Base-by-base conservation (phyloP, 2,113 vertebrate genomes). In the Riparia riparia region DNA sequence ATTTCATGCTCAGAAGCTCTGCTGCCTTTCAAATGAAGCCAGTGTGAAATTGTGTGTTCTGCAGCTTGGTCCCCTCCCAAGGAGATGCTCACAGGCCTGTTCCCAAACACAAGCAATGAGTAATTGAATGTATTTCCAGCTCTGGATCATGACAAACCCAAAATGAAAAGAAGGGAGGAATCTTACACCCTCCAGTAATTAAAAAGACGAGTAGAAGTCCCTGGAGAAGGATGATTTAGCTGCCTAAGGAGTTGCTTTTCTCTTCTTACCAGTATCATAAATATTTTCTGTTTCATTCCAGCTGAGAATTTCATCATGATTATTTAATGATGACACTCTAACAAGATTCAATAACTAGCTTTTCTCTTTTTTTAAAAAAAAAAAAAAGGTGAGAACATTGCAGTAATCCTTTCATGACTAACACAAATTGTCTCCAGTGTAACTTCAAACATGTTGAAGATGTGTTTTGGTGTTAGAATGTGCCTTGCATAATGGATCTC, bases 201-300 rank as follows among this genome's bases (percentile, higher is more conserved):
- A 91, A 86, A 90, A 82, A 81, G 12, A 80, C 2, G 2, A 78
- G 26, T 13, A 34, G 14, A 72, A 81, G 21, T 56, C 51, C n/a
- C 47, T 60, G n/a, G 49, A 77, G 68, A 84, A 57, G 41, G 44
- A 74, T 74, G 51, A 68, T 89, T 71, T 86, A 34, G 25, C 25
- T 78, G 61, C 58, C 44, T 74, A 28, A 89, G 64, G 41, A 83
- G 37, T 17, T 83, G 29, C 7, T 89, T 90, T 92, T 82, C 57
- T 78, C 19, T 60, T 61, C 24, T 69, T 51, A 69, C 28, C 42
- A 16, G 86, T 84, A 57, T 31, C 50, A 93, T 63, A 94, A 85
- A 82, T 85, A 86, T 73, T 94, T 94, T 76, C 70, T 77, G 2
- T 86, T 94, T 94, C 31, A 79, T 72, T 94, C 26, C 79, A 53